Evolutionary conservation across 1,140 invertebrate species (phyloP).

Genomic region (Conus betulinus): DNA sequence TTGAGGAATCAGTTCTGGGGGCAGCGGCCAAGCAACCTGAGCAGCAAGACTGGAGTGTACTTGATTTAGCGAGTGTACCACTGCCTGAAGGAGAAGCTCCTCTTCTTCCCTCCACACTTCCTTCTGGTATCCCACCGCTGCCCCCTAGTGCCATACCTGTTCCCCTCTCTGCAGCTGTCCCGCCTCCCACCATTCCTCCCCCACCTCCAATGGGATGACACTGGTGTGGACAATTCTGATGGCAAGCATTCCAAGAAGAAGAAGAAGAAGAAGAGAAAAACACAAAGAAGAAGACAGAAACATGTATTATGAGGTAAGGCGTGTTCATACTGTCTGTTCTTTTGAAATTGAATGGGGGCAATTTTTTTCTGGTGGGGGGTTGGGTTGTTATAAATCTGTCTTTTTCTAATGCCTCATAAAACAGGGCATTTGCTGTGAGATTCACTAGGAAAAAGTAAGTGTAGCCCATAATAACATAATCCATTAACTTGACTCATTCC

Average conservation of each 20-base stretch:
- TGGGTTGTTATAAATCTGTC: too few species aligned
- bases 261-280: constrained; percentile 18
- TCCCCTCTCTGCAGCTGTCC: background rate
- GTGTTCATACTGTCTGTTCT: background rate
- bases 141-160: constrained; percentile 20
- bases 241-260: background rate
- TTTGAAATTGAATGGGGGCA: background rate
- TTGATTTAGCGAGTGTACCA: constrained; percentile 27
- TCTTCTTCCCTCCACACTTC: background rate
- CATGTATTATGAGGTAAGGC: background rate
- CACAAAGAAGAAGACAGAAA: constrained; percentile 1
- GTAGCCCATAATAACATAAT: too few species aligned
- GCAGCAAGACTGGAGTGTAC: background rate
- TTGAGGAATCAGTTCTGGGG: background rate
- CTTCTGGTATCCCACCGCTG: background rate
- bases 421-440: too few species aligned
- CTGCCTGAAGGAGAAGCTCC: constrained; percentile 24
- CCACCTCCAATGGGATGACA: background rate
- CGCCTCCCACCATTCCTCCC: background rate
- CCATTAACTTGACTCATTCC: too few species aligned
- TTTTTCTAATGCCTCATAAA: too few species aligned
- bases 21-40: background rate
- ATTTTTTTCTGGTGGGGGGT: too few species aligned
- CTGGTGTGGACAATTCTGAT: background rate
- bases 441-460: too few species aligned